Base-by-base conservation (phyloP, 2,113 vertebrate species). In the Chionodraco myersi region DNA sequence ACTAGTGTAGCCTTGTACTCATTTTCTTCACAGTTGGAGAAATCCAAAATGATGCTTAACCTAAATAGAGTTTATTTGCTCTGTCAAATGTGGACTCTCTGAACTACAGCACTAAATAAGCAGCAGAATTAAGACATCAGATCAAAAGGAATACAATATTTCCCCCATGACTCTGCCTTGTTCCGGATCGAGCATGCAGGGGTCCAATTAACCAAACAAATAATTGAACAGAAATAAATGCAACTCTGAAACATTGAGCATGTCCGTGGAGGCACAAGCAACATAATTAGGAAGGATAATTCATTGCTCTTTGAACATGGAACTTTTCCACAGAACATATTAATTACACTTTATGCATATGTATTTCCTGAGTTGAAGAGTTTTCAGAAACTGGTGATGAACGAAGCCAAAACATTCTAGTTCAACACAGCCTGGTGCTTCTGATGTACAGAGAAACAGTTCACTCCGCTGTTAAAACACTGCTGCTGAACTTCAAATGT, bases 211-310 rank as follows among this genome's bases (percentile, higher is more conserved):
- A 72, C 59, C 79, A 90, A 92, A 92, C 89, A 93, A 93, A 94
- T 93, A 93, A 92, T 92, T 93, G 87, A 94, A 91, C 88, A 93
- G 90, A 93, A 94, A 93, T 92, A 93, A 94, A 93, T 89, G 85
- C 87, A 91, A 93, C 83, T 89, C 74, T 45, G 77, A 92, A 93
- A 91, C 84, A 88, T 23, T 4, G 74, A 86, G 90, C 80, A 54
- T 9, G 58, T 86, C 91, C 75, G 3, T 86, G 85, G 89, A 92
- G 92, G 87, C 77, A 62, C 70, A 1, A 86, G 72, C 51, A 86
- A 87, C 76, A 83, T 92, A 89, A 92, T 93, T 92, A 92, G 85
- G 66, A 76, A 69, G 63, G 84, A 88, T 75, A 86, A 89, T 81
- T 59, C 59, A 52, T 67, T 88, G 72, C 80, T 90, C 90, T 94